phyloP scores from a whole-genome alignment of 2,888 invertebrate species.

The Ennomos fuscantarius region DNA sequence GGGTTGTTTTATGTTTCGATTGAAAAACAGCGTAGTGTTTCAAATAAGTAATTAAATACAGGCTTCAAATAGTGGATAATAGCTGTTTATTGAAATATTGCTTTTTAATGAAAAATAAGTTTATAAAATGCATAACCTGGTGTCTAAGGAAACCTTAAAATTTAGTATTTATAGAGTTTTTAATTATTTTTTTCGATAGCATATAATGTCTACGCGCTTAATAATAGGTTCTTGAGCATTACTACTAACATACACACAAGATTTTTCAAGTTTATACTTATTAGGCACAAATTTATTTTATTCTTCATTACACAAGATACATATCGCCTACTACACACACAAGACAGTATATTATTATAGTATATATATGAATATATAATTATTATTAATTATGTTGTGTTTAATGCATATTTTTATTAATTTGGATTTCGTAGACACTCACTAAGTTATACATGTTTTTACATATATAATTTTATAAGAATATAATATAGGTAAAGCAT shows the following conservation, averaged over 20 bases:
- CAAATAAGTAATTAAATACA: too few relatives aligned
- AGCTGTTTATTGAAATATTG: neutral
- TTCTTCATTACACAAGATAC: conserved; percentile 55
- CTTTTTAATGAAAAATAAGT: conserved; percentile 47
- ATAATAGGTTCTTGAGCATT: conserved; percentile 77
- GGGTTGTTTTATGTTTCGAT: too few relatives aligned
- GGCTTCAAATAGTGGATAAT: too few relatives aligned
- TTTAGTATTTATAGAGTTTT: conserved; percentile 54
- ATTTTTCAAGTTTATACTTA: conserved; percentile 66
- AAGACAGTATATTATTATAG: conserved; percentile 54
- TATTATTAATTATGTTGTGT: conserved; percentile 35
- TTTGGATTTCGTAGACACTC: conserved; percentile 79
- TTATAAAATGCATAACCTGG: conserved; percentile 74
- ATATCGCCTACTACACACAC: conserved; percentile 74
- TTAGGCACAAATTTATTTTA: conserved; percentile 80
- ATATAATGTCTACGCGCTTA: conserved; percentile 81
- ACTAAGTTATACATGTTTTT: conserved; percentile 78
- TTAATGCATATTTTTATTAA: conserved; percentile 56
- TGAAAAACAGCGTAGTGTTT: too few relatives aligned
- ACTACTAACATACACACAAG: conserved; percentile 75
- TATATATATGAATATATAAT: conserved; percentile 65
- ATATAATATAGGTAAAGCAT: conserved; percentile 85
- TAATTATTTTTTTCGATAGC: conserved; percentile 65
- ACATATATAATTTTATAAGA: conserved; percentile 84
- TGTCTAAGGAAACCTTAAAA: conserved; percentile 63